Percentiles rank a stretch among this genome's conserved stretches.
These are phyloP conservation scores for Lycodopsis pacificus DNA, from an alignment of 2,797 vertebrate genomes.

Conservation along the genomic window DNA sequence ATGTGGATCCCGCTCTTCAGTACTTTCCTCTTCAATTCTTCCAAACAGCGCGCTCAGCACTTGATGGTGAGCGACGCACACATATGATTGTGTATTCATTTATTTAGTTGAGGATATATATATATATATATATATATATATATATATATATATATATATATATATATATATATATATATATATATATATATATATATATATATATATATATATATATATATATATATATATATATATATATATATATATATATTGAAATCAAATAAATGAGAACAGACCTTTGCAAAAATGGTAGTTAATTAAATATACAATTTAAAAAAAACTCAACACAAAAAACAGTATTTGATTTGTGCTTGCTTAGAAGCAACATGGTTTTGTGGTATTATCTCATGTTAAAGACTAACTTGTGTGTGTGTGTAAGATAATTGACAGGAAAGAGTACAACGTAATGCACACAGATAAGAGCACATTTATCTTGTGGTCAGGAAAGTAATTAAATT, in stretches of 20 bases:
- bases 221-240: too few relatives aligned
- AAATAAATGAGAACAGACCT: background rate
- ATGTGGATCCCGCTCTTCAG: slow-evolving; percentile 93
- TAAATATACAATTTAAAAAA: background rate
- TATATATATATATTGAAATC: background rate
- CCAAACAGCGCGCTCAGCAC: slow-evolving; percentile 90
- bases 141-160: too few relatives aligned
- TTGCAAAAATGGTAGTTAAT: background rate
- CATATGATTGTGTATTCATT: background rate
- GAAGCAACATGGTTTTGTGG: slow-evolving; percentile 21
- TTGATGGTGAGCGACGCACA: slow-evolving; percentile 86
- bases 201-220: too few relatives aligned
- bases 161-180: background rate
- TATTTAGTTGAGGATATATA: background rate
- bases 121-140: too few relatives aligned
- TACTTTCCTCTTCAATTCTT: slow-evolving; percentile 96
- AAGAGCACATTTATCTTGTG: background rate
- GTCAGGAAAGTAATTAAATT: slow-evolving; percentile 2
- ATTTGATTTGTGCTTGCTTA: background rate
- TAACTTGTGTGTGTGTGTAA: slow-evolving; percentile 14
- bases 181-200: too few relatives aligned
- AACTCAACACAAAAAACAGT: too few relatives aligned
- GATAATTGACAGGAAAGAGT: slow-evolving; percentile 32
- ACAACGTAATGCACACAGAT: background rate
- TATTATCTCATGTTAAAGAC: slow-evolving; percentile 4